Percentiles rank a stretch among this genome's conserved stretches.
These are phyloP conservation scores for Brenthis hecate DNA, from an alignment of 2,888 invertebrate species.

Conservation along the genomic window DNA sequence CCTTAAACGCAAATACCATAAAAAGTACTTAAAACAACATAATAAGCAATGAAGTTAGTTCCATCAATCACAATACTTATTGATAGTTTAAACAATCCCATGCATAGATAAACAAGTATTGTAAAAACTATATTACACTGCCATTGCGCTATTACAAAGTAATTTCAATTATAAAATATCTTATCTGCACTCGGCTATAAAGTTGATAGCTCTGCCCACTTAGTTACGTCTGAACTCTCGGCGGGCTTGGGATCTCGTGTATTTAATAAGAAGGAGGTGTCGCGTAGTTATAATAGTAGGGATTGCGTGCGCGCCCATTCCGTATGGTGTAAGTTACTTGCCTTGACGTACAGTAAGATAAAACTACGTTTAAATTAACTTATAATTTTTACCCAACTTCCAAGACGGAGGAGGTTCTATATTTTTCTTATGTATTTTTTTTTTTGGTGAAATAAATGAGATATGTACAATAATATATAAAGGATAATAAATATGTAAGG, in stretches of 20 bases:
- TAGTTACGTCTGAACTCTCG: slow-evolving; percentile 48
- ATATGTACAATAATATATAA: too few species aligned
- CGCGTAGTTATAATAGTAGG: slow-evolving; percentile 58
- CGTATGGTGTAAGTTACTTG: slow-evolving; percentile 47
- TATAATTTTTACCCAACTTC: not conserved
- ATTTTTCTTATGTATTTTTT: too few species aligned
- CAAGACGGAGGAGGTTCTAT: not conserved
- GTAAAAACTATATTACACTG: slow-evolving; percentile 33
- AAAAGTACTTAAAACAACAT: not conserved
- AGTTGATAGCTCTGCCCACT: slow-evolving; percentile 40
- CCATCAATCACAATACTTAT: not conserved
- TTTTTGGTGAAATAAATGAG: too few species aligned
- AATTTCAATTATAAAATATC: slow-evolving; percentile 46
- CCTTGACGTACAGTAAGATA: not conserved
- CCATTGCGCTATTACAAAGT: slow-evolving; percentile 41
- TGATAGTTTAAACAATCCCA: not conserved
- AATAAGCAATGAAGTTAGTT: not conserved
- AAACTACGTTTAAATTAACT: slow-evolving; percentile 12
- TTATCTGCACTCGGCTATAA: slow-evolving; percentile 37
- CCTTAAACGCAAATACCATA: not conserved
- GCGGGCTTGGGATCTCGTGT: slow-evolving; percentile 57
- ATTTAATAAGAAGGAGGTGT: slow-evolving; percentile 75
- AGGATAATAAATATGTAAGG: too few species aligned
- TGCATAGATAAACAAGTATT: slow-evolving; percentile 2
- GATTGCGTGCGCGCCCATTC: slow-evolving; percentile 57